Evolutionary conservation across 1,140 invertebrate genomes (phyloP).

Genomic region (Anoplophora glabripennis): DNA sequence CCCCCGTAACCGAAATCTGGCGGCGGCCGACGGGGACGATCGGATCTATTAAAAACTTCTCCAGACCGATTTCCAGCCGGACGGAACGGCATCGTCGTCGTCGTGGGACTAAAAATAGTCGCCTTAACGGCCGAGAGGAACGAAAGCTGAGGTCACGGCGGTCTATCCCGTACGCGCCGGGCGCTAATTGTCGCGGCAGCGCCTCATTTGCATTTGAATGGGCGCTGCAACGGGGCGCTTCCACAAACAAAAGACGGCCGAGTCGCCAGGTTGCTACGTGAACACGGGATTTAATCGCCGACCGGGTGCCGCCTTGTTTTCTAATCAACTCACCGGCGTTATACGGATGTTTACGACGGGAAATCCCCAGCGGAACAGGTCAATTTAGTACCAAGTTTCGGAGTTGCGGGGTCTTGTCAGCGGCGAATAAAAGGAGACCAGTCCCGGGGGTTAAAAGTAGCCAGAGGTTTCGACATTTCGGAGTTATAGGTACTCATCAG

Average conservation of each 20-base stretch:
- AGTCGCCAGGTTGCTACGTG: constrained; percentile 6
- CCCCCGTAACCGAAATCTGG: neutral
- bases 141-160: constrained; percentile 11
- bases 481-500: too few relatives aligned
- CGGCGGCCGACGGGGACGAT: too few relatives aligned
- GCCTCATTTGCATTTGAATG: constrained; percentile 38
- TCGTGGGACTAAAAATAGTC: constrained; percentile 7
- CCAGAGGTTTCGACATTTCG: too few relatives aligned
- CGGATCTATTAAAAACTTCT: constrained; percentile 11
- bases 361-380: too few relatives aligned
- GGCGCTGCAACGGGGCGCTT: constrained; percentile 13
- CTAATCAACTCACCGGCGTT: constrained; percentile 23
- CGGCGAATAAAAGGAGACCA: too few relatives aligned
- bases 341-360: neutral
- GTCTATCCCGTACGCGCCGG: constrained; percentile 26
- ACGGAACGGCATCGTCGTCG: too few relatives aligned
- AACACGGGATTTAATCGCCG: constrained; percentile 8
- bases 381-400: neutral
- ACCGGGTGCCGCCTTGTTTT: constrained; percentile 9
- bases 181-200: constrained; percentile 36
- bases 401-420: neutral
- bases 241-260: constrained; percentile 12
- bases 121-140: constrained; percentile 7
- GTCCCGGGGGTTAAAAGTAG: too few relatives aligned
- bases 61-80: too few relatives aligned